Conservation (phyloP, 1,140 invertebrate genomes). For the Stegodyphus dumicola region DNA sequence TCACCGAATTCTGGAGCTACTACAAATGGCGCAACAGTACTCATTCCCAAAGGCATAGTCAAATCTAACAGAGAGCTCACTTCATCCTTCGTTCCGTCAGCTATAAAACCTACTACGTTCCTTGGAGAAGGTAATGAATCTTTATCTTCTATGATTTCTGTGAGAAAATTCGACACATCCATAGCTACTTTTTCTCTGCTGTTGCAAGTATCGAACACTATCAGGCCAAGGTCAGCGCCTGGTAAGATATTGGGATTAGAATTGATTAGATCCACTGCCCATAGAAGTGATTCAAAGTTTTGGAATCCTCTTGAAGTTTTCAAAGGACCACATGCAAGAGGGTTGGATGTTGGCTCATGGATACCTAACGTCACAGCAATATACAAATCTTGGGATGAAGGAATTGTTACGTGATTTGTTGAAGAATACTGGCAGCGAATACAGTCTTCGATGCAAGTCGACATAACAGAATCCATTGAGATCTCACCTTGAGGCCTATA, state of each 20-base stretch:
- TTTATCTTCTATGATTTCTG: conserved; percentile 30
- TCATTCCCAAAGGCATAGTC: conserved; percentile 62
- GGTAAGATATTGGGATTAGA: conserved; percentile 64
- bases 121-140: conserved; percentile 61
- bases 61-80: conserved; percentile 52
- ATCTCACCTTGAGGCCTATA: conserved; percentile 23
- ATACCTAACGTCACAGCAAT: conserved; percentile 64
- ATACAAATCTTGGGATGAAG: conserved; percentile 58
- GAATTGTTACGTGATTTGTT: conserved; percentile 5
- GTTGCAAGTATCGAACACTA: conserved; percentile 66
- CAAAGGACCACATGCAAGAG: conserved; percentile 64
- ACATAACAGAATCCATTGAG: conserved; percentile 11
- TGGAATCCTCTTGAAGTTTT: conserved; percentile 64
- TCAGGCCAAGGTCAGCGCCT: conserved; percentile 63
- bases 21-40: conserved; percentile 64
- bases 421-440: conserved; percentile 28
- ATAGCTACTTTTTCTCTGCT: conserved; percentile 63
- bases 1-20: conserved; percentile 62
- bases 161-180: conserved; percentile 64
- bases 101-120: conserved; percentile 64
- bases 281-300: conserved; percentile 70
- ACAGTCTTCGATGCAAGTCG: conserved; percentile 16
- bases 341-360: conserved; percentile 62
- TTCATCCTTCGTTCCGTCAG: conserved; percentile 39
- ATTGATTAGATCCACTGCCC: conserved; percentile 71